These are phyloP conservation scores for Syngnathus floridae DNA, from an alignment of 2,113 vertebrate genomes.

Conservation along the genomic window DNA sequence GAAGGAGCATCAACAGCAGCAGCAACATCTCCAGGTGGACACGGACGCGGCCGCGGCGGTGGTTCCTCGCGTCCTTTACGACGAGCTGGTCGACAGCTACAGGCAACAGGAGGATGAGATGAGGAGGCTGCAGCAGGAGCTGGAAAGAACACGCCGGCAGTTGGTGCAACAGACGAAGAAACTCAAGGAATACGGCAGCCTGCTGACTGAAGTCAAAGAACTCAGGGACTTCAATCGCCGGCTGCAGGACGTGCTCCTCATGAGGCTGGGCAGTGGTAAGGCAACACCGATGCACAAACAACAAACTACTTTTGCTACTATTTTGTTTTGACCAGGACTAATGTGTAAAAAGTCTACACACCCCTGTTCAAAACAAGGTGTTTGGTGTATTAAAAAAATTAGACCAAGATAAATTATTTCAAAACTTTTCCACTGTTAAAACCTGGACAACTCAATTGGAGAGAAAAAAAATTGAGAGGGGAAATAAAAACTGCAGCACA, in stretches of 20 bases:
- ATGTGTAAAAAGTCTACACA: too few relatives aligned
- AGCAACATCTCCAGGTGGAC: constrained; percentile 58
- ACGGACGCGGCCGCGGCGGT: constrained; percentile 72
- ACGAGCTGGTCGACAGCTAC: constrained; percentile 94
- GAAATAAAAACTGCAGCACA: background rate
- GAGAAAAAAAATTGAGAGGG: background rate
- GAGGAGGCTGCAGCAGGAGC: constrained; percentile 92
- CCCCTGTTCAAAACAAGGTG: too few relatives aligned
- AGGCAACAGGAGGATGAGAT: constrained; percentile 97
- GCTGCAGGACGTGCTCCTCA: constrained; percentile 93
- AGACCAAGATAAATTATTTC: too few relatives aligned
- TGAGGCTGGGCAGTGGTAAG: constrained; percentile 95
- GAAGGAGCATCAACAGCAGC: constrained; percentile 54
- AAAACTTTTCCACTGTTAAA: background rate
- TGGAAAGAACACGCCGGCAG: constrained; percentile 92
- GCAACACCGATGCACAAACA: constrained; percentile 1
- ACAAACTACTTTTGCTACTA: too few relatives aligned
- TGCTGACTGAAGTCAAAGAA: constrained; percentile 96
- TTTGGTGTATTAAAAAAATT: too few relatives aligned
- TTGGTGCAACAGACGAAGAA: constrained; percentile 98
- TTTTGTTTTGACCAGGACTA: background rate
- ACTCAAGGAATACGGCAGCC: constrained; percentile 92
- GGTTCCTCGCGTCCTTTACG: constrained; percentile 90
- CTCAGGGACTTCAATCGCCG: constrained; percentile 98
- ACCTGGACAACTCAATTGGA: too few relatives aligned